Percentiles rank a stretch among this genome's conserved stretches.
Conservation (phyloP, 1,140 invertebrate genomes). For the Cataglyphis hispanica region DNA sequence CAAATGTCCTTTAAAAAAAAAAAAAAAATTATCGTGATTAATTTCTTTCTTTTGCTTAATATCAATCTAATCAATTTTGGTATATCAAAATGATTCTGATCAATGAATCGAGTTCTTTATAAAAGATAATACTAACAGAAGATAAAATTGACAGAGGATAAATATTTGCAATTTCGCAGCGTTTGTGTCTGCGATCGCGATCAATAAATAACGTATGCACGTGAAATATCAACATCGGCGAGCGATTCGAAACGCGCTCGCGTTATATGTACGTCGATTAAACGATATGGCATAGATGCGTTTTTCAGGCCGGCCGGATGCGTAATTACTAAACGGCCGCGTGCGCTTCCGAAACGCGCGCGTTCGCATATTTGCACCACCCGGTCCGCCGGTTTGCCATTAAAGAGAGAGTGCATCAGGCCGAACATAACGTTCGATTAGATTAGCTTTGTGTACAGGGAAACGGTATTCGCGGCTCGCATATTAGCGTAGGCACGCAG, state of each 20-base stretch:
- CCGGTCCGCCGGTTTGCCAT: background rate
- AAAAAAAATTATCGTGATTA: background rate
- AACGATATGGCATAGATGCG: constrained; percentile 52
- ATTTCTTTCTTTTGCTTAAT: background rate
- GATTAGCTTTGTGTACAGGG: constrained; percentile 73
- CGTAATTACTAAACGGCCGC: constrained; percentile 62
- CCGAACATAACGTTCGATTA: constrained; percentile 73
- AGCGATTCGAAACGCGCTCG: constrained; percentile 10
- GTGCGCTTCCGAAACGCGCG: constrained; percentile 34
- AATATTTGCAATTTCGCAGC: constrained; percentile 46
- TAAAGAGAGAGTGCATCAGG: constrained; percentile 56
- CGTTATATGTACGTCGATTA: constrained; percentile 57
- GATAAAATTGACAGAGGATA: constrained; percentile 2
- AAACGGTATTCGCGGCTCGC: constrained; percentile 73
- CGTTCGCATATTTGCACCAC: constrained; percentile 50
- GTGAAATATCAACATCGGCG: constrained; percentile 58
- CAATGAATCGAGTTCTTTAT: constrained; percentile 32
- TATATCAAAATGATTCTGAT: constrained; percentile 9
- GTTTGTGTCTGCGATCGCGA: constrained; percentile 43
- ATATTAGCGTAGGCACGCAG: constrained; percentile 76
- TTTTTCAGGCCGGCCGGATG: constrained; percentile 49
- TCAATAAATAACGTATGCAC: constrained; percentile 57
- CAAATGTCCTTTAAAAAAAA: too few species aligned
- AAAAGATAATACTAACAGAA: constrained; percentile 23
- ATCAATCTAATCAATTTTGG: constrained; percentile 8